Conservation (phyloP, 2,888 invertebrate species). For the Heterodera filipjevi region DNA sequence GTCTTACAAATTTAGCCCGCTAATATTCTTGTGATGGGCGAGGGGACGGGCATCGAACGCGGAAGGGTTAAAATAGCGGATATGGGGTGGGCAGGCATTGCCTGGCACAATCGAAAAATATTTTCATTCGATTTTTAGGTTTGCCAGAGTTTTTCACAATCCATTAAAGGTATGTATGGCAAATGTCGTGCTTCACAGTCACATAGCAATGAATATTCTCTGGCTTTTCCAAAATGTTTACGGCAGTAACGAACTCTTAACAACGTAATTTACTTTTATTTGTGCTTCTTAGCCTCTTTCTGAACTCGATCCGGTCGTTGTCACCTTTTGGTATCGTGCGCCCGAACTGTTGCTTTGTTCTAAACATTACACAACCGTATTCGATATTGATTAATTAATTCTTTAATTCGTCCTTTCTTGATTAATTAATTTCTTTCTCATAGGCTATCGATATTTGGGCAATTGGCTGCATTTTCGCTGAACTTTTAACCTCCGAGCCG, state of each 20-base stretch:
- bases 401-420: neutral
- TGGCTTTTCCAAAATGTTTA: too few species aligned
- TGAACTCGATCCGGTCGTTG: constrained; percentile 97
- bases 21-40: constrained; percentile 98
- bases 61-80: constrained; percentile 81
- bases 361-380: constrained; percentile 65
- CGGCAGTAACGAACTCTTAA: too few species aligned
- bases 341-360: constrained; percentile 76
- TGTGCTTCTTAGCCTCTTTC: constrained; percentile 70
- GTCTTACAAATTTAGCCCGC: constrained; percentile 69
- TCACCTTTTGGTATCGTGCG: constrained; percentile 97
- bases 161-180: constrained; percentile 78
- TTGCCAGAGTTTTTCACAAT: constrained; percentile 94
- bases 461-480: constrained; percentile 89
- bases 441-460: constrained; percentile 66
- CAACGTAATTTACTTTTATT: neutral
- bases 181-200: too few species aligned
- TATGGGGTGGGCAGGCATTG: constrained; percentile 76
- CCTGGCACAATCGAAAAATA: neutral
- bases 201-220: too few species aligned
- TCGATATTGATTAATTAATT: neutral
- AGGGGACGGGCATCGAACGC: constrained; percentile 81
- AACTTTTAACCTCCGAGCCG: constrained; percentile 95
- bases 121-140: constrained; percentile 66
- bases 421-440: constrained; percentile 23